Percentiles rank a stretch among this genome's conserved stretches.
These are phyloP conservation scores for Prunella strophiata DNA, from an alignment of 2,797 vertebrate genomes.

Conservation along the genomic window DNA sequence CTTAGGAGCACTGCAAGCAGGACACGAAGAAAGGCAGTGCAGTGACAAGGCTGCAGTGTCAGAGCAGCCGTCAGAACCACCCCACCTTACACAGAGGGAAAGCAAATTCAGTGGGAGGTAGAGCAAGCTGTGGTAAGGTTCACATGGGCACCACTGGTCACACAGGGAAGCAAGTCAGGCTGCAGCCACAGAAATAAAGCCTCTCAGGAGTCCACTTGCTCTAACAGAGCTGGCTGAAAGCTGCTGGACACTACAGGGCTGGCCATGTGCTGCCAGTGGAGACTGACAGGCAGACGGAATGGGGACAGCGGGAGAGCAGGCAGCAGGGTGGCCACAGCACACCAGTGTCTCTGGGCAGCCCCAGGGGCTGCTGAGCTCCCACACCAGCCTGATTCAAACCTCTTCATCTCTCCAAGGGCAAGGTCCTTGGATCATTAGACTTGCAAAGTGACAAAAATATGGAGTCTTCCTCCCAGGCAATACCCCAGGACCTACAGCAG, in stretches of 20 bases:
- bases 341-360: background rate
- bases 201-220: background rate
- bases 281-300: background rate
- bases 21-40: rapidly evolving
- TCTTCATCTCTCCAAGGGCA: background rate
- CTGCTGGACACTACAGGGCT: rapidly evolving
- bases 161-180: background rate
- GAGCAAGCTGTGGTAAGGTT: background rate
- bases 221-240: background rate
- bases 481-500: background rate
- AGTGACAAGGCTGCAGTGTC: background rate
- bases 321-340: rapidly evolving
- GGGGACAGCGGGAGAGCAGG: rapidly evolving
- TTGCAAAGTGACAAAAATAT: background rate
- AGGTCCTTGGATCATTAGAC: background rate
- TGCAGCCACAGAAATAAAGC: background rate
- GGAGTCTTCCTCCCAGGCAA: background rate
- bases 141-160: background rate
- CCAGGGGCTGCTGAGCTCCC: background rate
- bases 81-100: no score
- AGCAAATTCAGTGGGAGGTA: background rate
- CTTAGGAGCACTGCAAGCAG: background rate
- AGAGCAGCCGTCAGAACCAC: background rate
- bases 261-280: rapidly evolving
- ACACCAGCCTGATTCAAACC: background rate